A percentile compares a stretch with the other conserved stretches of the same genome.
Conservation (phyloP, 1,140 invertebrate genomes). For the Trichonephila clavipes region DNA sequence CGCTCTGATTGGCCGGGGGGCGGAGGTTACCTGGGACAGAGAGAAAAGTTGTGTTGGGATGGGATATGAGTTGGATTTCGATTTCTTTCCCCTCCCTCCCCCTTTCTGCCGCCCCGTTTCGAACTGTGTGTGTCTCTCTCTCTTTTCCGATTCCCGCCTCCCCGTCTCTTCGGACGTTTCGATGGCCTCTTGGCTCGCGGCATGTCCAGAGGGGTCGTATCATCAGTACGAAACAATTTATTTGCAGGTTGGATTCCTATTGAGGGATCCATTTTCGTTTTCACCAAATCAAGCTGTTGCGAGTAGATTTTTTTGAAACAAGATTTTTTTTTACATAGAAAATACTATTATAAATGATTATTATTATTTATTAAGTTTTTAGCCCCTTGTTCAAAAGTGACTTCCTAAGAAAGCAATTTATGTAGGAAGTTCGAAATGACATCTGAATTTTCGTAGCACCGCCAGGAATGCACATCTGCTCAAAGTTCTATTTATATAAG, state of each 20-base stretch:
- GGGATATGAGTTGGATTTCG: slow-evolving; percentile 60
- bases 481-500: too few relatives aligned
- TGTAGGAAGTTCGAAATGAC: too few relatives aligned
- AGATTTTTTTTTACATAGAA: too few relatives aligned
- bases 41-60: slow-evolving; percentile 69
- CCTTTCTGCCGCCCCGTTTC: neutral
- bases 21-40: slow-evolving; percentile 72
- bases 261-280: neutral
- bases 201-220: neutral
- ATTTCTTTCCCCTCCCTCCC: slow-evolving; percentile 6
- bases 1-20: slow-evolving; percentile 71
- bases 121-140: slow-evolving; percentile 10
- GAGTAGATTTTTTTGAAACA: too few relatives aligned
- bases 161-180: slow-evolving; percentile 48
- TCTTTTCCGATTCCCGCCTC: slow-evolving; percentile 3
- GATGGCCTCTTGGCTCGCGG: slow-evolving; percentile 51
- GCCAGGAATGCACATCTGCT: too few relatives aligned
- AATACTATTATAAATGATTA: too few relatives aligned
- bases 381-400: too few relatives aligned
- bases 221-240: neutral
- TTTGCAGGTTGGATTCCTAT: neutral
- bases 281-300: neutral
- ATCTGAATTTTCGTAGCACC: too few relatives aligned
- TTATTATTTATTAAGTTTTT: too few relatives aligned
- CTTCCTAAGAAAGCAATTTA: too few relatives aligned